Base-by-base conservation (phyloP, 53 echinoderm and acorn worm species). In the Stichopus horrens region DNA sequence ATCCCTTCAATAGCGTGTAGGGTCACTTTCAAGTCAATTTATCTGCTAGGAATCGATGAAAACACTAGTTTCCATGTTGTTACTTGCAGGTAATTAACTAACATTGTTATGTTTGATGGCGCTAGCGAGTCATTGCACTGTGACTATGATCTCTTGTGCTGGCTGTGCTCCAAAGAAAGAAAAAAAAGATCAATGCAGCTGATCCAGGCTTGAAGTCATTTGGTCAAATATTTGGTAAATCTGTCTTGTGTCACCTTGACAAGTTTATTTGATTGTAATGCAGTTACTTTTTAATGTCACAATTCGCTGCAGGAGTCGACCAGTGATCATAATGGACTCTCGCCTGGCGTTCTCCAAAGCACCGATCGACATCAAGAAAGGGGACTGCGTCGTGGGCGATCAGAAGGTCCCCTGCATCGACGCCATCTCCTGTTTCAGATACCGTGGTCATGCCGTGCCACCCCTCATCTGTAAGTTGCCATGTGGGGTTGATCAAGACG, bases 241-340 rank as follows among this genome's bases (percentile, higher is more conserved):
- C 37, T 37, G 37, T 37, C 37, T 37, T 37, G 37, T 37, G 37
- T 37, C 37, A 37, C 37, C 37, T 16, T 13, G 71, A n/a, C 13
- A 13, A 68, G n/a, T 16, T 68, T 16, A 68, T 68, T 68, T 16
- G 14, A 68, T 16, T 68, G 13, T 68, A 13, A 13, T 2, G 2
- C 71, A 37, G 37, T 37, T 37, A 37, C 37, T 37, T 37, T 37
- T 37, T 37, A 37, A 37, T 76, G 9, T 21, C n/a, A 76, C 53
- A 37, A 18, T 18, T 52, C 55, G 9, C 54, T 57, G 60, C 93
- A 97, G 97, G 89, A 97, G 94, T 75, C 37, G 79, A 79, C 93
- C 97, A 11, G 94, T 97, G 6, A 91, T 97, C 37, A 85, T 87
- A 5, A 94, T 98, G 90, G 89, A 90, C n/a, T 86, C 94, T 0